phyloP scores from a whole-genome alignment of 1,140 invertebrate genomes.

The Wiebesia pumilae region DNA sequence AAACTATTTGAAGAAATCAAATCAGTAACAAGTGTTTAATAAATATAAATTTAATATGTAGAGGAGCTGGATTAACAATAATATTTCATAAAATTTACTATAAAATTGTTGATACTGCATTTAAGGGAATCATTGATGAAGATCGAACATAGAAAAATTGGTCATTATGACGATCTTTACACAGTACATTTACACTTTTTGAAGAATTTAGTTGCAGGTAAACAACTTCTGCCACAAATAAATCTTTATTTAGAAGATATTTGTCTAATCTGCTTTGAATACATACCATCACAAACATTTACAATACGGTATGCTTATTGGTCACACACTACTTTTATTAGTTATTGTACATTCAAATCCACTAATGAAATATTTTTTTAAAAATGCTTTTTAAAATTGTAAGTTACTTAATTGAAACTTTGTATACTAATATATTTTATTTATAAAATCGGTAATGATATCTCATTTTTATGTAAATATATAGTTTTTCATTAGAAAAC shows the following conservation, averaged over 20 bases:
- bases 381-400: too few relatives aligned
- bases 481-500: too few relatives aligned
- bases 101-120: constrained; percentile 63
- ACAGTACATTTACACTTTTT: constrained; percentile 77
- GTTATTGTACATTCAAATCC: too few relatives aligned
- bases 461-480: too few relatives aligned
- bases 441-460: too few relatives aligned
- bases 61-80: constrained; percentile 86
- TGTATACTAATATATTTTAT: too few relatives aligned
- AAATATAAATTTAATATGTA: constrained; percentile 78
- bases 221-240: constrained; percentile 72
- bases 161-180: constrained; percentile 62
- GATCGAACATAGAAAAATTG: constrained; percentile 1
- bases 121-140: constrained; percentile 58
- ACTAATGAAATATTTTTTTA: too few relatives aligned
- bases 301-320: constrained; percentile 72
- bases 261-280: constrained; percentile 73
- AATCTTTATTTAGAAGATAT: constrained; percentile 71
- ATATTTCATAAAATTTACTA: constrained; percentile 81
- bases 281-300: constrained; percentile 77
- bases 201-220: constrained; percentile 75
- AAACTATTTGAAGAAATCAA: constrained; percentile 59
- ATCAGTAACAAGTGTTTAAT: constrained; percentile 53
- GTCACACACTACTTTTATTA: too few relatives aligned
- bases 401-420: too few relatives aligned